Evolutionary conservation across 2,888 invertebrate species (phyloP), one percentile per base, ranked within the genome.

Genomic region (Dermolepida albohirtum): DNA sequence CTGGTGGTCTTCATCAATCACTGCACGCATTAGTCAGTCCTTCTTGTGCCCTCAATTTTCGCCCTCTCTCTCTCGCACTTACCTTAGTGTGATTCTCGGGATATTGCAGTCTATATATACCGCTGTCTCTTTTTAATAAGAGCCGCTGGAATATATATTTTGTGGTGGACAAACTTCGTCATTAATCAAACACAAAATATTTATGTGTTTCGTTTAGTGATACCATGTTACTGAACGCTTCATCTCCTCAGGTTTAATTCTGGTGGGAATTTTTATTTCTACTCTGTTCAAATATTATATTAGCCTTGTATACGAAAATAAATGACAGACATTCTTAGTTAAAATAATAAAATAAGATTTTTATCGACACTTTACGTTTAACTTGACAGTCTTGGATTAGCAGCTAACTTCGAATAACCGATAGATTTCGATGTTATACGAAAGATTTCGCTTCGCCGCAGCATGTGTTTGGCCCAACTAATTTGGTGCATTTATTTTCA

Each of bases 1-100:
- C 78, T 80, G 82, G 82, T 82, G 81, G 82, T 81, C 81, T 80
- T 79, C 82, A 81, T 81, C 81, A 81, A 82, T 81, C 81, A 81
- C 78, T 76, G 75, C 78, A 75, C 79, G 78, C 80, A 79, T 81
- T 79, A 80, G 78, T 73, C 76, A 77, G 79, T 79, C 79, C 74
- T 72, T 73, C 17, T 75, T 71, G 70, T 70, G 70, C 71, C 72
- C 71, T 54, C 55, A 22, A 40, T 43, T 11, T 29, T 64, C 64
- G 52, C 50, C 62, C 50, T 44, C 59, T 55, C 70, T 51, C 29
- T 50, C 40, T 64, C 71, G 64, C 64, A 55, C 65, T 66, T 65
- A 59, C 67, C 62, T 55, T 40, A 68, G 71, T 67, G 69, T 47
- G 67, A 69, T 75, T 74, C 75, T 73, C 16, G 10, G 39, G 73